Evolutionary conservation across 2,888 invertebrate species (phyloP).

Genomic region (Pasiphila rectangulata): DNA sequence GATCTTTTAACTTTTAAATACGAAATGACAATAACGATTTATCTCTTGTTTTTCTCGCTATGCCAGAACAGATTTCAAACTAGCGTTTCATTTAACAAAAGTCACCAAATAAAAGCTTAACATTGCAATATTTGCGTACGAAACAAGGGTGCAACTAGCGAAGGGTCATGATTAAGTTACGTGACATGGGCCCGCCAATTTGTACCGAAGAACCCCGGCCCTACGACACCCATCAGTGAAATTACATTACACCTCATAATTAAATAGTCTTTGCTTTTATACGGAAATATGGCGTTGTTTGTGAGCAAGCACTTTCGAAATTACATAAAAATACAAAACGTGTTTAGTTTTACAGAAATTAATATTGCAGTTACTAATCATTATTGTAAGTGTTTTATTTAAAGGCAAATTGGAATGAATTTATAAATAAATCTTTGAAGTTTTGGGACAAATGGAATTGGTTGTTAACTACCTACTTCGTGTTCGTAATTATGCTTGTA

Average conservation of each 20-base stretch:
- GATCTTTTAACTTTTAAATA: no score
- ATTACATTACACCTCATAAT: conserved; percentile 66
- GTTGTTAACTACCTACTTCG: no score
- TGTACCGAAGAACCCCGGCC: conserved; percentile 52
- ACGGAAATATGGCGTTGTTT: conserved; percentile 51
- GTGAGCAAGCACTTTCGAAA: conserved; percentile 25
- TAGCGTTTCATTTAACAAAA: no score
- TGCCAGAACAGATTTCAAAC: no score
- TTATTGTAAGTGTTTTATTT: no score
- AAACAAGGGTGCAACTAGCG: conserved; percentile 39
- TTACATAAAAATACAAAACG: conserved; percentile 7
- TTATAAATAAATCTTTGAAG: no score
- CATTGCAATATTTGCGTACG: conserved; percentile 38
- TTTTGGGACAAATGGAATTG: no score
- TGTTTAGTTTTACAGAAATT: not conserved
- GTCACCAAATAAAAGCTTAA: conserved; percentile 24
- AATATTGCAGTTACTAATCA: no score
- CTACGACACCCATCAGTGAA: conserved; percentile 51
- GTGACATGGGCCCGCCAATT: conserved; percentile 75
- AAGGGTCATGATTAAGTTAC: conserved; percentile 73
- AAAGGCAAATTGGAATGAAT: no score
- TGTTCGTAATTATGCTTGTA: no score
- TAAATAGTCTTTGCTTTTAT: conserved; percentile 61
- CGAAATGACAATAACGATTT: no score
- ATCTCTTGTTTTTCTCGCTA: no score